Evolutionary conservation across 2,113 vertebrate genomes (phyloP).

Genomic region (Dasyornis broadbenti): DNA sequence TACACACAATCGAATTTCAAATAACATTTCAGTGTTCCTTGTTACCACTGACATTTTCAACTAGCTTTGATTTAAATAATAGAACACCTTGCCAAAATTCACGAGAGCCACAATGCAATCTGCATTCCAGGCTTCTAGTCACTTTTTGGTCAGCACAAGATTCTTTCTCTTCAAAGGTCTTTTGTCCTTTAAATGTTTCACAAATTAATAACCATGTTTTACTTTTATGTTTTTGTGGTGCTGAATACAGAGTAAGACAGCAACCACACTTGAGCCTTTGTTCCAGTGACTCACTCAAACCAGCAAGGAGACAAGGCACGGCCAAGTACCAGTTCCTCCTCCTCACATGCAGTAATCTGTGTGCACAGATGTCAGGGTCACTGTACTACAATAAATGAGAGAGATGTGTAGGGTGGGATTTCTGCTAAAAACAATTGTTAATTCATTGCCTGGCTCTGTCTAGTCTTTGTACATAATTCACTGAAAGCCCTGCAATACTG

Average conservation of each 20-base stretch:
- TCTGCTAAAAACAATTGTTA: not conserved
- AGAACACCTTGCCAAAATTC: not conserved
- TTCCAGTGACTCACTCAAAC: not conserved
- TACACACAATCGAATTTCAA: not conserved
- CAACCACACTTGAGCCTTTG: not conserved
- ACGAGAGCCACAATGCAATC: not conserved
- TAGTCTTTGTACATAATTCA: not conserved
- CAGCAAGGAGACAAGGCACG: not conserved
- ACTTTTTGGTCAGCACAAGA: not conserved
- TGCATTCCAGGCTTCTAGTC: not conserved
- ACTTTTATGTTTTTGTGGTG: not conserved
- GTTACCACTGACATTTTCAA: not conserved
- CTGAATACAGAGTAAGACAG: not conserved
- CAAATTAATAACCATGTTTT: not conserved
- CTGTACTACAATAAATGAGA: not conserved
- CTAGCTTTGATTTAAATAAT: not conserved
- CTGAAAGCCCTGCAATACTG: not conserved
- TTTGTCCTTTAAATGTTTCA: not conserved
- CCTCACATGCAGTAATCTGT: not conserved
- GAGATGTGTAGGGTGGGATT: accelerated
- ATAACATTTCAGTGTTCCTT: not conserved
- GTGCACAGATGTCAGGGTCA: not conserved
- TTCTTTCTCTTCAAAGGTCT: not conserved
- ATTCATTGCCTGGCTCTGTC: not conserved
- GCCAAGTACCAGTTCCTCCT: not conserved